These are phyloP conservation scores for Galeopterus variegatus DNA, from an alignment of 2,113 vertebrate genomes.

Conservation along the genomic window DNA sequence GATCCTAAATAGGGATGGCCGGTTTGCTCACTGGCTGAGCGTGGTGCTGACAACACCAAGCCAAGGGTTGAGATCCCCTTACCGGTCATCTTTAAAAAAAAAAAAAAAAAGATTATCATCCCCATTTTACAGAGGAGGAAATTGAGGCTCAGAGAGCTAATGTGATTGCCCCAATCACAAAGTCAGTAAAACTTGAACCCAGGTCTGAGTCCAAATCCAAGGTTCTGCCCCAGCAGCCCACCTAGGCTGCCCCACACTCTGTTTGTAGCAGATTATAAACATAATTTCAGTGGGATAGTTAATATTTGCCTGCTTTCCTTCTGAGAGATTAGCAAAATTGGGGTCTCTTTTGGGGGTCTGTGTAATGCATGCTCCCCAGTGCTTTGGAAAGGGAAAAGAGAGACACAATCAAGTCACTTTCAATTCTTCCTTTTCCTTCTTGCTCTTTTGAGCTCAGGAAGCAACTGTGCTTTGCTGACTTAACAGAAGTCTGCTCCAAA, in stretches of 20 bases:
- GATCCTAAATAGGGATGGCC: too few relatives aligned
- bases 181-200: neutral
- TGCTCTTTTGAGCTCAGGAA: neutral
- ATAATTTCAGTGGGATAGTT: neutral
- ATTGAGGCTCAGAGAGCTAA: neutral
- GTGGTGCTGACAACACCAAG: too few relatives aligned
- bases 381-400: neutral
- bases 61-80: too few relatives aligned
- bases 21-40: too few relatives aligned
- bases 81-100: too few relatives aligned
- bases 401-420: neutral
- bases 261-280: neutral
- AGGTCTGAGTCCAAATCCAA: neutral
- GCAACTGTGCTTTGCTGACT: slow-evolving; percentile 25
- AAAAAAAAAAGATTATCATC: neutral
- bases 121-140: slow-evolving; percentile 47
- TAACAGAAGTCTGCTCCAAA: slow-evolving; percentile 55
- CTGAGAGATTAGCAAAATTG: neutral
- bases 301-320: neutral
- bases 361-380: neutral
- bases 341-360: neutral
- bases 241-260: neutral
- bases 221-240: neutral
- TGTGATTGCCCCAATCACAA: neutral
- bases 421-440: neutral